phyloP scores from a whole-genome alignment of 2,113 vertebrate genomes.

The Marmota flaviventris region DNA sequence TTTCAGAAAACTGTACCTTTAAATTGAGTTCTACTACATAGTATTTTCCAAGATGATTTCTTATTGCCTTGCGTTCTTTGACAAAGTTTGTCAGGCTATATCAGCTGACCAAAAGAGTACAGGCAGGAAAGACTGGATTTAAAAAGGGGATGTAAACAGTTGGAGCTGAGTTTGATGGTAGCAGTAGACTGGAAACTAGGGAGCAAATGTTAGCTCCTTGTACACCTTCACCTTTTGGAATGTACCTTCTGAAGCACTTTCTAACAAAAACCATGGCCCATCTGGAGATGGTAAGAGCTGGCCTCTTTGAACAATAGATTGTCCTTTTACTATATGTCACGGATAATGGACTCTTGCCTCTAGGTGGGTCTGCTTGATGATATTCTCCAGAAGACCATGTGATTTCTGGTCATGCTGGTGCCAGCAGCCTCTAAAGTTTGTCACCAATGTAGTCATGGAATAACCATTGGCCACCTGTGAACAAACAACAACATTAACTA shows the following conservation, averaged over 20 bases:
- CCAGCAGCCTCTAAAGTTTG: not conserved
- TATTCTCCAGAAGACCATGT: not conserved
- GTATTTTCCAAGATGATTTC: conserved; percentile 19
- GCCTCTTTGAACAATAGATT: not conserved
- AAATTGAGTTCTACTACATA: not conserved
- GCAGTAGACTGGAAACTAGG: not conserved
- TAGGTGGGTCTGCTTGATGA: not conserved
- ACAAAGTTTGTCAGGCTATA: not conserved
- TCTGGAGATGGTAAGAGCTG: not conserved
- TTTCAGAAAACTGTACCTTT: not conserved
- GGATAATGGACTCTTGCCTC: not conserved
- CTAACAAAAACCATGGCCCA: not conserved
- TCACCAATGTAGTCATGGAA: not conserved
- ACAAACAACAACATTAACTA: not conserved
- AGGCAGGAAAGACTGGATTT: not conserved
- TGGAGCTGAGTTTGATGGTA: not conserved
- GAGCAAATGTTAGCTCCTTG: not conserved
- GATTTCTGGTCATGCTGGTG: not conserved
- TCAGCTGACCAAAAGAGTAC: not conserved
- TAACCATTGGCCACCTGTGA: not conserved
- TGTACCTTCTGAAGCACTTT: not conserved
- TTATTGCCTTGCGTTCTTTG: not conserved
- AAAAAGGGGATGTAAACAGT: not conserved
- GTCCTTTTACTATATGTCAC: not conserved
- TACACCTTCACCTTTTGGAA: not conserved